Evolutionary conservation across 1,140 invertebrate genomes (phyloP).

Genomic region (Pararge aegeria): DNA sequence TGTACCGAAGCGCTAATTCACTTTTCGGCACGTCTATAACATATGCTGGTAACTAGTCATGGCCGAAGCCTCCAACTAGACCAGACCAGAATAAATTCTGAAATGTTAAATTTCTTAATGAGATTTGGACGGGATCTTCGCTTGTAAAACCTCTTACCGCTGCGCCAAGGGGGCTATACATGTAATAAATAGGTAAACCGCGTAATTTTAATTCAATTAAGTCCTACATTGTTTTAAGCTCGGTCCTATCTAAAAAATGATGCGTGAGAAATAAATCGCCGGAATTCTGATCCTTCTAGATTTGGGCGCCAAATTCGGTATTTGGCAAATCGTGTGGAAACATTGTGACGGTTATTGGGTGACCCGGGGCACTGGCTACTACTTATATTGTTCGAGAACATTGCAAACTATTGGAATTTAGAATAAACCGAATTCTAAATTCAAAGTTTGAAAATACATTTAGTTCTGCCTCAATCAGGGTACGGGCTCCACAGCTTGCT

Average conservation of each 20-base stretch:
- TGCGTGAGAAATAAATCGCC: not conserved
- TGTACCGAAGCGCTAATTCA: too few relatives aligned
- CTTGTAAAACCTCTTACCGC: too few relatives aligned
- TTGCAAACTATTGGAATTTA: not conserved
- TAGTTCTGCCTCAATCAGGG: too few relatives aligned
- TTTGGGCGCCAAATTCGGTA: not conserved
- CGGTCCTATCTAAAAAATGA: not conserved
- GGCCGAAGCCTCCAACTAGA: too few relatives aligned
- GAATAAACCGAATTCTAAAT: not conserved
- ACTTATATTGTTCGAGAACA: not conserved
- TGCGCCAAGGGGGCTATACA: too few relatives aligned
- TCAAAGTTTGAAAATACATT: too few relatives aligned
- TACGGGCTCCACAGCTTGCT: too few relatives aligned
- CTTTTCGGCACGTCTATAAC: too few relatives aligned
- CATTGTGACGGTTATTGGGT: constrained; percentile 2
- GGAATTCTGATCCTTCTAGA: not conserved
- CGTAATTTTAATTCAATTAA: not conserved
- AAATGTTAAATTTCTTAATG: too few relatives aligned
- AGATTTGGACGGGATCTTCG: too few relatives aligned
- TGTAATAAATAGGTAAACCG: not conserved
- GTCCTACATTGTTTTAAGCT: not conserved
- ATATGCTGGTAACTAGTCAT: too few relatives aligned
- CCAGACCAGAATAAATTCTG: too few relatives aligned
- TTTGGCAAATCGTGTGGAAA: constrained; percentile 1
- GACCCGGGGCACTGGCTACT: not conserved